These are phyloP conservation scores for Eremophila alpestris DNA, from an alignment of 2,797 vertebrate genomes.

Conservation along the genomic window DNA sequence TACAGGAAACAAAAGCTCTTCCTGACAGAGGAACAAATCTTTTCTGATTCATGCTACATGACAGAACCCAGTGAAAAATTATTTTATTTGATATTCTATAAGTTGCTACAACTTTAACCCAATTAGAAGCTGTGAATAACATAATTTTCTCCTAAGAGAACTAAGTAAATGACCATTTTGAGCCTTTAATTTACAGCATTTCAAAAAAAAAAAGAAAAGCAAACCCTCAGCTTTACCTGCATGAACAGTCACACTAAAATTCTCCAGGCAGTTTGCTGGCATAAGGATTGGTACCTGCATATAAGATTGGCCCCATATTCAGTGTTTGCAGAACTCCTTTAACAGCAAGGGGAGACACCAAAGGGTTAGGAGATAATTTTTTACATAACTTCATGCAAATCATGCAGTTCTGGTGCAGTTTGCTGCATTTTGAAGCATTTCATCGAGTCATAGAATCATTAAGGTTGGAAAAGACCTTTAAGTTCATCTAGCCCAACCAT, in stretches of 20 bases:
- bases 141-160: not conserved
- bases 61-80: not conserved
- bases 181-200: not conserved
- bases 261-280: not conserved
- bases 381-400: not conserved
- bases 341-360: not conserved
- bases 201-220: no score
- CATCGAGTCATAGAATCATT: accelerated
- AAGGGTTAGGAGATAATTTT: not conserved
- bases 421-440: not conserved
- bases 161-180: not conserved
- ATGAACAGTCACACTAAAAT: not conserved
- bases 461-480: not conserved
- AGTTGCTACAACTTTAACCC: not conserved
- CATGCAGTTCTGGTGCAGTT: not conserved
- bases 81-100: not conserved
- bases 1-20: not conserved
- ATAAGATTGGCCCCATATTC: not conserved
- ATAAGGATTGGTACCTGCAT: accelerated
- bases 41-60: not conserved
- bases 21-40: not conserved
- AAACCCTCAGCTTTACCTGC: not conserved
- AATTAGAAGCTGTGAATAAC: not conserved
- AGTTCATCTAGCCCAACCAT: not conserved
- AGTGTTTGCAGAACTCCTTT: not conserved